Evolutionary conservation across 1,140 invertebrate species (phyloP).

Genomic region (Chymomyza costata): DNA sequence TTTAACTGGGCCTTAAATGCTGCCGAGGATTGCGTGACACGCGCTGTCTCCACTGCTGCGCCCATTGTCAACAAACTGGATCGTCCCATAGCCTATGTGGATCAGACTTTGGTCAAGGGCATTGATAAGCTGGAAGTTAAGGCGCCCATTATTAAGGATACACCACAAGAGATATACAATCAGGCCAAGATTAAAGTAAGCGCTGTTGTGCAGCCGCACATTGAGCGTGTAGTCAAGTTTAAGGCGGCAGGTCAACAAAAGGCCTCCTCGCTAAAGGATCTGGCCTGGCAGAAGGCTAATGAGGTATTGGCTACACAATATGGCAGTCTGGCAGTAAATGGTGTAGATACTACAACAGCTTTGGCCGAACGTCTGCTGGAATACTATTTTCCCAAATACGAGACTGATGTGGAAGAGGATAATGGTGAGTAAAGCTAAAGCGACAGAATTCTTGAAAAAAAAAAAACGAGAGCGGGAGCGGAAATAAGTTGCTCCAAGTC

Average conservation of each 20-base stretch:
- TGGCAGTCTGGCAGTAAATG: constrained; percentile 79
- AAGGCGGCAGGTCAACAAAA: constrained; percentile 79
- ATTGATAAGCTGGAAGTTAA: constrained; percentile 82
- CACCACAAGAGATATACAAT: constrained; percentile 83
- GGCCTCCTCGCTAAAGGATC: constrained; percentile 79
- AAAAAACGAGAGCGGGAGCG: too few species aligned
- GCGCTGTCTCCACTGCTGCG: constrained; percentile 79
- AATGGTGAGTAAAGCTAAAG: constrained; percentile 75
- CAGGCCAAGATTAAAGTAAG: constrained; percentile 82
- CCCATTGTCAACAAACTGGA: constrained; percentile 79
- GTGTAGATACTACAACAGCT: constrained; percentile 79
- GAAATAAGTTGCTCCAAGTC: too few species aligned
- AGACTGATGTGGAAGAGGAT: constrained; percentile 76
- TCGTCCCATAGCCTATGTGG: constrained; percentile 80
- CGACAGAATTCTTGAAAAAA: too few species aligned
- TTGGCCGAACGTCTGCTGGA: constrained; percentile 81
- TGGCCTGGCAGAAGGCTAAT: constrained; percentile 83
- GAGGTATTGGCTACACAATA: constrained; percentile 81
- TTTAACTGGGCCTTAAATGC: constrained; percentile 82
- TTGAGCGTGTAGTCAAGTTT: constrained; percentile 78
- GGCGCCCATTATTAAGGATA: constrained; percentile 82
- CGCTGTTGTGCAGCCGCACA: constrained; percentile 79
- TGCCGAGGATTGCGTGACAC: constrained; percentile 80
- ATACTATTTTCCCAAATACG: constrained; percentile 80
- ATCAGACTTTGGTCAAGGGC: constrained; percentile 80